A percentile compares a stretch with the other conserved stretches of the same genome.
Conservation (phyloP, 1,140 invertebrate genomes). For the Teleopsis dalmanni region DNA sequence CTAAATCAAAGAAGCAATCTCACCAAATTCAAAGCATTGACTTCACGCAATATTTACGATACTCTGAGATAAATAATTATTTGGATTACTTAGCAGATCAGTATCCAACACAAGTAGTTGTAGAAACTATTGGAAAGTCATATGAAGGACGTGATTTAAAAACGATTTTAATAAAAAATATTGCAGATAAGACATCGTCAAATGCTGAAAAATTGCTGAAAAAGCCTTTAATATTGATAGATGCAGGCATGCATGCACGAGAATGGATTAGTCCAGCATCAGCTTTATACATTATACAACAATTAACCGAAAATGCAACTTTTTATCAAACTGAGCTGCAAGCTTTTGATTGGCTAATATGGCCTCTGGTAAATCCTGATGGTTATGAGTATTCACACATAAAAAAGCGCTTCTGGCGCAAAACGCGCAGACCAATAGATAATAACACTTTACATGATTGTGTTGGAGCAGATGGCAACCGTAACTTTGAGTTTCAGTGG, state of each 20-base stretch:
- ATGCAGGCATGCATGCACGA: slow-evolving; percentile 56
- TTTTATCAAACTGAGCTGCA: slow-evolving; percentile 44
- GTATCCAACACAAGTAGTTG: slow-evolving; percentile 42
- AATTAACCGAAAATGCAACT: slow-evolving; percentile 50
- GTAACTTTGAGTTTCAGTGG: slow-evolving; percentile 62
- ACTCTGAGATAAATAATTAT: slow-evolving; percentile 48
- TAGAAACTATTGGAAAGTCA: slow-evolving; percentile 44
- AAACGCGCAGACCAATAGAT: slow-evolving; percentile 35
- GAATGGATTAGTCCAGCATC: slow-evolving; percentile 64
- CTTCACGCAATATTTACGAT: slow-evolving; percentile 27
- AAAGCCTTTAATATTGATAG: slow-evolving; percentile 47
- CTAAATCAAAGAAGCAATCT: slow-evolving; percentile 18
- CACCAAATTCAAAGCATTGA: too few species aligned
- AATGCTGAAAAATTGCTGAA: too few species aligned
- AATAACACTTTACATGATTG: slow-evolving; percentile 35
- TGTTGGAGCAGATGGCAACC: slow-evolving; percentile 55
- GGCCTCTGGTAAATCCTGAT: slow-evolving; percentile 52
- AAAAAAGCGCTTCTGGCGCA: slow-evolving; percentile 50
- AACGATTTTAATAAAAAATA: slow-evolving; percentile 48
- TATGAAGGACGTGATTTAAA: slow-evolving; percentile 48
- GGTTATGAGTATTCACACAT: slow-evolving; percentile 37
- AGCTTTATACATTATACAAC: slow-evolving; percentile 54
- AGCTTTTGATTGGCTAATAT: slow-evolving; percentile 53
- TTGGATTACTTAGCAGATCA: slow-evolving; percentile 43
- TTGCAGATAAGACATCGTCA: slow-evolving; percentile 17